A percentile compares a stretch with the other conserved stretches of the same genome.
phyloP scores from a whole-genome alignment of 2,888 invertebrate species.

The Tetranychus piercei region DNA sequence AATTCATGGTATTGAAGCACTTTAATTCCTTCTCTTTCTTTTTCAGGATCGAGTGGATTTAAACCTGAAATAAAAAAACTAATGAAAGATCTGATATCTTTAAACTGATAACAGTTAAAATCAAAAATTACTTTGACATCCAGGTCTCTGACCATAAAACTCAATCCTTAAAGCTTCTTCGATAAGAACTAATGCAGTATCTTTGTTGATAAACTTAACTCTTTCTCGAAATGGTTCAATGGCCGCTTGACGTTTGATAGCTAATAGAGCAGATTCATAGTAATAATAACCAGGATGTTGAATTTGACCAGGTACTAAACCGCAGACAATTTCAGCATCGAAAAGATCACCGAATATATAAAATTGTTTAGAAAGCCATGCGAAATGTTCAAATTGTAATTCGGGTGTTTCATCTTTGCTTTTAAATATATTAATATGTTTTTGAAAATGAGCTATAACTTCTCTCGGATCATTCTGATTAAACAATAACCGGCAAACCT shows the following conservation, averaged over 20 bases:
- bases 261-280: constrained; percentile 78
- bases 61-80: neutral
- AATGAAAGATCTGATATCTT: neutral
- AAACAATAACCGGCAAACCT: constrained; percentile 78
- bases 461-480: constrained; percentile 71
- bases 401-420: constrained; percentile 52
- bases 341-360: constrained; percentile 71
- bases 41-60: constrained; percentile 60
- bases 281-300: constrained; percentile 95
- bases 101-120: neutral
- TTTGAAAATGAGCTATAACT: constrained; percentile 79
- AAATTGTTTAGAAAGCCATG: constrained; percentile 76
- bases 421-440: constrained; percentile 75
- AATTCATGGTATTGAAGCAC: constrained; percentile 64
- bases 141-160: constrained; percentile 79
- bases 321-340: constrained; percentile 78
- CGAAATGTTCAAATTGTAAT: constrained; percentile 77
- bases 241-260: constrained; percentile 45
- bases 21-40: constrained; percentile 57
- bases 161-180: constrained; percentile 37
- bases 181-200: neutral
- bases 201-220: no score
- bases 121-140: constrained; percentile 32
- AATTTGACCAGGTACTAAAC: constrained; percentile 77
- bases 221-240: constrained; percentile 28